Percentiles rank a stretch among this genome's conserved stretches.
These are phyloP conservation scores for Notolabrus celidotus DNA, from an alignment of 2,797 vertebrate genomes.

Conservation along the genomic window DNA sequence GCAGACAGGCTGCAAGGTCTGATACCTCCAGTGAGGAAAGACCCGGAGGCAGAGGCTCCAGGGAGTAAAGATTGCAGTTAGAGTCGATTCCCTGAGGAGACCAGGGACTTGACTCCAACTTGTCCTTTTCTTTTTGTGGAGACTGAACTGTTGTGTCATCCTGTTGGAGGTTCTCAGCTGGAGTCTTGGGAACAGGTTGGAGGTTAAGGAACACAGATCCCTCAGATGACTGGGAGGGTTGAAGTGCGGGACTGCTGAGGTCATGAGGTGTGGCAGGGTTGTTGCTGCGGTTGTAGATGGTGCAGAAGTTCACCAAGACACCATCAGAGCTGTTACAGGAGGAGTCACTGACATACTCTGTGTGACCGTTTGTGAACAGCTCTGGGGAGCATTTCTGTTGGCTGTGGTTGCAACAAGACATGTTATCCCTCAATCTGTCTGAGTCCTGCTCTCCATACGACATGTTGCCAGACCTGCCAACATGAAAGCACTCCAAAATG, in stretches of 20 bases:
- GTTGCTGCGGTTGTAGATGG: constrained; percentile 93
- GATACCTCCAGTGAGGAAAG: constrained; percentile 82
- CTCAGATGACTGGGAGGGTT: constrained; percentile 70
- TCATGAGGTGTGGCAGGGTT: constrained; percentile 84
- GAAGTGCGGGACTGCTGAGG: constrained; percentile 86
- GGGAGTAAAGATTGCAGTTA: constrained; percentile 92
- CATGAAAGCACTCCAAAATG: constrained; percentile 58
- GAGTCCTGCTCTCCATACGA: constrained; percentile 70
- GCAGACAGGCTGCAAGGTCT: constrained; percentile 91
- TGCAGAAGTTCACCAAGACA: constrained; percentile 93
- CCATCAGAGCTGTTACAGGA: constrained; percentile 97
- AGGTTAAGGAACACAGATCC: constrained; percentile 78
- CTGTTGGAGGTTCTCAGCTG: constrained; percentile 68
- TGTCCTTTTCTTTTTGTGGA: constrained; percentile 53
- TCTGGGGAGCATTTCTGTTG: constrained; percentile 78
- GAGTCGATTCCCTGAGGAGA: constrained; percentile 90
- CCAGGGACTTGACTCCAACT: constrained; percentile 70
- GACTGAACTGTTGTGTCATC: constrained; percentile 53
- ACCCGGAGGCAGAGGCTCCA: constrained; percentile 76
- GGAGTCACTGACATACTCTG: constrained; percentile 90
- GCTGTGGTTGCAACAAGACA: constrained; percentile 82
- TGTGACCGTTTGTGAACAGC: constrained; percentile 83
- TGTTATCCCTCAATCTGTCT: constrained; percentile 61
- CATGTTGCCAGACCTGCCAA: constrained; percentile 76
- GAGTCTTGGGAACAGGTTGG: constrained; percentile 66